Conservation (phyloP, 2,888 invertebrate genomes). For the Notocelia uddmanniana region DNA sequence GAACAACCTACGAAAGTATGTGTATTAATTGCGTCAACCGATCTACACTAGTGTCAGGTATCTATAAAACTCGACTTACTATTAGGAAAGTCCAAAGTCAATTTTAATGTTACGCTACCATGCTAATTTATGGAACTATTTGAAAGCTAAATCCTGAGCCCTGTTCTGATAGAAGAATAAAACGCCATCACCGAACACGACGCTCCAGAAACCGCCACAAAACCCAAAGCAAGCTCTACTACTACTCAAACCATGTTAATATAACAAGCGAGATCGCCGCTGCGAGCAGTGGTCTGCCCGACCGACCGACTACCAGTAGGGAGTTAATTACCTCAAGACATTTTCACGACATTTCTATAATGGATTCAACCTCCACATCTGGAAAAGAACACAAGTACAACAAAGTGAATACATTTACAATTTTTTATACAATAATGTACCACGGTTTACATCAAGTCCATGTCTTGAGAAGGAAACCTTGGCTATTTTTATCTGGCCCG, state of each 20-base stretch:
- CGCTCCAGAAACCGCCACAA: conserved; percentile 65
- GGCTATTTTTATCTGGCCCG: conserved; percentile 16
- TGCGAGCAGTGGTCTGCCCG: conserved; percentile 64
- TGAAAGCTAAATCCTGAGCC: conserved; percentile 45
- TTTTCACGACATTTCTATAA: conserved; percentile 85
- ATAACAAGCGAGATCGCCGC: conserved; percentile 61
- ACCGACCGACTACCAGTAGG: conserved; percentile 82
- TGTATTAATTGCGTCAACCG: conserved; percentile 36
- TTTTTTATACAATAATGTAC: conserved; percentile 66
- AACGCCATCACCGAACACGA: conserved; percentile 71
- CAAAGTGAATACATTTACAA: conserved; percentile 81
- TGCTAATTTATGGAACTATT: conserved; percentile 45
- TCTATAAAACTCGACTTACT: conserved; percentile 35
- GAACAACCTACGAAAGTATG: conserved; percentile 37
- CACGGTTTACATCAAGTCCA: conserved; percentile 85
- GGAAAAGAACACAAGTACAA: conserved; percentile 86
- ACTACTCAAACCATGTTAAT: conserved; percentile 71
- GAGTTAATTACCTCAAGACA: conserved; percentile 86
- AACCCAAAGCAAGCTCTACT: conserved; percentile 78
- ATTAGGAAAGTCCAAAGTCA: conserved; percentile 33
- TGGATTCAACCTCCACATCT: conserved; percentile 85
- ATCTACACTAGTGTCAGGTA: conserved; percentile 37
- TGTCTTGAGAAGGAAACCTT: conserved; percentile 58
- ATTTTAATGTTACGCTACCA: conserved; percentile 28
- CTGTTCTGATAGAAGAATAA: conserved; percentile 46